Evolutionary conservation across 2,113 vertebrate genomes (phyloP).

Genomic region (Callipepla squamata): DNA sequence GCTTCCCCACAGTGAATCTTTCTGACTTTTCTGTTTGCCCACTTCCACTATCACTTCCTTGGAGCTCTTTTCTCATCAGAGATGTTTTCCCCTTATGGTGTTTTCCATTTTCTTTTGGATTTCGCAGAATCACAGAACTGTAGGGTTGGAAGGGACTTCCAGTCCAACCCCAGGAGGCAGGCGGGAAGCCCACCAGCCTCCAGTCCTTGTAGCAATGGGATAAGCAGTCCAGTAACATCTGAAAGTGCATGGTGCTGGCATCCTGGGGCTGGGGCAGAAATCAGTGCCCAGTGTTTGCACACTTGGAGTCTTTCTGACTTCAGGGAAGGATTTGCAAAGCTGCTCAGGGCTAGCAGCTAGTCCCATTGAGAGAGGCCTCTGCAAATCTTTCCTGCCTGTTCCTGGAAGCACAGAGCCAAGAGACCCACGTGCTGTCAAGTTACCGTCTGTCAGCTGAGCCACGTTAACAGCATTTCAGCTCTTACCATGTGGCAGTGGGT

Average conservation of each 20-base stretch:
- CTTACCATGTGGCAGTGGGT: not conserved
- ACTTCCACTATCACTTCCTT: too few relatives aligned
- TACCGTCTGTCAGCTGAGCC: not conserved
- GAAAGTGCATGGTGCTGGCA: not conserved
- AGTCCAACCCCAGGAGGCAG: not conserved
- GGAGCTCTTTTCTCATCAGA: not conserved
- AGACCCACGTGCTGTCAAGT: not conserved
- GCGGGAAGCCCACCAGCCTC: not conserved
- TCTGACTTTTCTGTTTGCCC: not conserved
- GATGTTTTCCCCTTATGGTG: not conserved
- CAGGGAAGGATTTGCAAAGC: not conserved
- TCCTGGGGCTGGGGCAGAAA: not conserved
- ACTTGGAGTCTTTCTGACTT: not conserved
- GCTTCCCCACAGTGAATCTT: not conserved
- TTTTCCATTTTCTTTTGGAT: not conserved
- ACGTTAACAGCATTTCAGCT: fast-evolving
- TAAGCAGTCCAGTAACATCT: not conserved
- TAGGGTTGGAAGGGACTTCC: too few relatives aligned
- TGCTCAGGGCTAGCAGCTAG: not conserved
- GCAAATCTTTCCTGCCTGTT: not conserved
- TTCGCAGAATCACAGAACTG: not conserved
- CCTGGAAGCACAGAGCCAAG: not conserved
- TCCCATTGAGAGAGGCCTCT: not conserved
- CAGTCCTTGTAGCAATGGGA: not conserved
- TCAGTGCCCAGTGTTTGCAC: not conserved